Base-by-base conservation (phyloP, 2,888 invertebrate species). In the Microctonus brassicae region DNA sequence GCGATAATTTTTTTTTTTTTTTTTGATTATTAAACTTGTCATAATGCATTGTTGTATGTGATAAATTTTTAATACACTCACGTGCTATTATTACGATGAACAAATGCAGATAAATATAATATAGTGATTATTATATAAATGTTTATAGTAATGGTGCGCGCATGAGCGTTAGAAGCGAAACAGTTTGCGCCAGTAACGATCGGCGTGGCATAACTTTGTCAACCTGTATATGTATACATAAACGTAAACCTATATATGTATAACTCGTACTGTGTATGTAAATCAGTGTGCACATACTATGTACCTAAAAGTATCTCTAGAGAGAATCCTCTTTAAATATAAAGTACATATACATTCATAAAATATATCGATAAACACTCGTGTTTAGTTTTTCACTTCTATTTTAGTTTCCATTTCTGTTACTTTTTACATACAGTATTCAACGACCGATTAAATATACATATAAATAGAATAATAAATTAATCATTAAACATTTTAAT, bases 71-170 rank as follows among this genome's bases (percentile, higher is more conserved):
- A 63, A 67, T 34, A 58, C 55, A 47, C 47, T 34, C 63, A 33
- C 24, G 22, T 42, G 61, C 24, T 64, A 55, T 39, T 39, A 39
- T 39, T 39, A 39, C 39, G 3, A 39, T 39, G 39, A 13, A 39
- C 3, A 39, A 39, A 58, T 29, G 62, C 69, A 24, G 22, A 61
- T 55, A 26, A 53, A n/a, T 66, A 74, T 71, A 71, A n/a, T n/a
- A 67, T 69, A 63, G 52, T 63, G 34, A 74, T 74, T 73, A 73
- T 73, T 69, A 65, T 3, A 39, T n/a, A n/a, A n/a, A n/a, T n/a
- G n/a, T n/a, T n/a, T n/a, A n/a, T n/a, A n/a, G n/a, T n/a, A n/a
- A n/a, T n/a, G n/a, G 39, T 47, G 61, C 55, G 61, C 55, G 61
- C 58, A 63, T 63, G 63, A 65, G 42, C 58, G 55, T 69, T n/a